Base-by-base conservation (phyloP, 2,797 vertebrate species). In the Smutsia gigantea region DNA sequence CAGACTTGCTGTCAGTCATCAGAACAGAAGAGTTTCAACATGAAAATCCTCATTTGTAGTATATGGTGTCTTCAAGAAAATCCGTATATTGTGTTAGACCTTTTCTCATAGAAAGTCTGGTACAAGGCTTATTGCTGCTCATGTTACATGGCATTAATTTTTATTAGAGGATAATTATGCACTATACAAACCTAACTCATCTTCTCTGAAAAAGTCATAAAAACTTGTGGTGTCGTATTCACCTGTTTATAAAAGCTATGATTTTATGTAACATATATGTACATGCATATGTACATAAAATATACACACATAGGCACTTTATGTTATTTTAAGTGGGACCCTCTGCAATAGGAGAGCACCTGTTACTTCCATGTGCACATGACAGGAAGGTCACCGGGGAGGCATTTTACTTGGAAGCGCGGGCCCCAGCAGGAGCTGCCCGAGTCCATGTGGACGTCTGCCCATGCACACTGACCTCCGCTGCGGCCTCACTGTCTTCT, bases 21-120 rank as follows among this genome's bases (percentile, higher is more conserved):
- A 37, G 53, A 29, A 34, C 1, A 13, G 18, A 34, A 0, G 15
- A 13, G 15, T 2, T 29, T 39, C 68, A 13, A 8, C 25, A 1
- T 39, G 29, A 27, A 75, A 49, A 1, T 63, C 34, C 13, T n/a
- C 25, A 1, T 29, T 34, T 34, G 19, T 0, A 1, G 37, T 23
- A 3, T 4, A 1, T 6, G 5, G 19, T 1, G 2, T 17, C 51
- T 21, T 64, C 31, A 11, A 37, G 25, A 17, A 57, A n/a, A 1
- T 42, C 7, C 7, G 21, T 0, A 0, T 53, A 11, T 21, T 61
- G 0, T 3, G 0, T 4, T 0, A 9, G 84, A 6, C 1, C 3
- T 74, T 82, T 39, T 15, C 55, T 29, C 46, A 0, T 13, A 13
- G 82, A 55, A 6, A 5, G 6, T 34, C 21, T 9, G 7, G 19